Base-by-base conservation (phyloP, 92 coral and sea anemone genomes). In the Zoanthus solanderi region DNA sequence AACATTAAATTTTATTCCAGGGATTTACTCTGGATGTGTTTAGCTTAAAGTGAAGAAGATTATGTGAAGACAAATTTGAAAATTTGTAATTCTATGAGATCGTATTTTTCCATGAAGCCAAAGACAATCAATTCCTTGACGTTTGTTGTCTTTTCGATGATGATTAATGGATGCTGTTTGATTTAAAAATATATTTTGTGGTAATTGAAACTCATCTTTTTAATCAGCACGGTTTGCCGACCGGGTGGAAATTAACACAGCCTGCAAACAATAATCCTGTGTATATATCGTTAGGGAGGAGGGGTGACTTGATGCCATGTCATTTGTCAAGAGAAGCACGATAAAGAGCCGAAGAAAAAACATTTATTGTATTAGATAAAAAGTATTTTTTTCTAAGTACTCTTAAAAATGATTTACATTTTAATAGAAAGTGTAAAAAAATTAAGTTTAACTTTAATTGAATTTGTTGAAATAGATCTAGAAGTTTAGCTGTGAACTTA, bases 231-330 rank as follows among this genome's bases (percentile, higher is more conserved):
- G n/a, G n/a, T n/a, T 63, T 63, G 17, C 69, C 69, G n/a, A n/a
- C n/a, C n/a, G n/a, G n/a, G n/a, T n/a, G 69, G 30, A n/a, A 63
- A 63, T 9, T n/a, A n/a, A n/a, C 9, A 9, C 23, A n/a, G n/a
- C 2, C 12, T 1, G 6, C 3, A 63, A 4, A 1, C 69, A 63
- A 15, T 17, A n/a, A 17, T 63, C 30, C 69, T 63, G 69, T 63
- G 10, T 63, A 16, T 10, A n/a, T 18, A 14, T 0, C 9, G 14
- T 15, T 0, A 12, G 84, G 91, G 83, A n/a, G n/a, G n/a, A n/a
- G 91, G 93, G 81, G 93, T 76, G 82, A 86, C 89, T 76, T 75
- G 17, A 28, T 84, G 91, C 76, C 85, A 86, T 76, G 90, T 76
- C 81, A 83, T 50, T 72, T 63, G 80, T 72, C 80, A 71, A 29